Conservation (phyloP, 2,888 invertebrate species). For the Limulus polyphemus region DNA sequence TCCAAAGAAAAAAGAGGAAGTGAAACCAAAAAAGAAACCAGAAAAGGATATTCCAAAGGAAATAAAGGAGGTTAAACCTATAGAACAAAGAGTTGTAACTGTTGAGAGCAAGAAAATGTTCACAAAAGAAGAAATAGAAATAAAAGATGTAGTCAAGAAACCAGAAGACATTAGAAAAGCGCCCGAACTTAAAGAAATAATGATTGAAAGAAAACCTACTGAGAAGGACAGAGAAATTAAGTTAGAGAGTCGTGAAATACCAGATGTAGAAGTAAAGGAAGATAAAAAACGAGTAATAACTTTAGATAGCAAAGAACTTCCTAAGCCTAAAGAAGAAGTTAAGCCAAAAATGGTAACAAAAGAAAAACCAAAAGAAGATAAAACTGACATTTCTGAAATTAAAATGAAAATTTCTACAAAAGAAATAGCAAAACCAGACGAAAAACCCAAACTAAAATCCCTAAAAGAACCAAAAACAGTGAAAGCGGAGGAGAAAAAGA, state of each 20-base stretch:
- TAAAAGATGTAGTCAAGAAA: background rate
- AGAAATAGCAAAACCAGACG: constrained; percentile 3
- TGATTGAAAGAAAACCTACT: background rate
- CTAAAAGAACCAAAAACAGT: constrained; percentile 6
- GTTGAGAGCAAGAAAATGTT: background rate
- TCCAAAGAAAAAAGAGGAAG: background rate
- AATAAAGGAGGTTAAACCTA: constrained; percentile 3
- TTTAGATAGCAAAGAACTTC: background rate
- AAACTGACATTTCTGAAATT: constrained; percentile 3
- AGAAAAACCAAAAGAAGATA: constrained; percentile 10
- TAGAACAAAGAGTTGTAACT: background rate
- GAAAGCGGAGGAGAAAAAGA: constrained; percentile 8
- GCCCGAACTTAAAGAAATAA: background rate
- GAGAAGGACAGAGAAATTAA: background rate
- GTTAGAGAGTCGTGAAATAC: background rate
- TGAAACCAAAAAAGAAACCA: constrained; percentile 9
- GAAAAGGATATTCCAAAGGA: constrained; percentile 13
- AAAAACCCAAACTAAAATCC: constrained; percentile 9
- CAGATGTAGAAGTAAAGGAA: constrained; percentile 4
- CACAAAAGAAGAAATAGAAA: background rate
- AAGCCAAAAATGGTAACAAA: constrained; percentile 1
- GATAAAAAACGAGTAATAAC: background rate
- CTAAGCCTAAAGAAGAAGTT: background rate
- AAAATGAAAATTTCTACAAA: constrained; percentile 6
- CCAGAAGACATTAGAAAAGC: background rate